Conservation (phyloP, 2,888 invertebrate genomes). For the Stramonita haemastoma region DNA sequence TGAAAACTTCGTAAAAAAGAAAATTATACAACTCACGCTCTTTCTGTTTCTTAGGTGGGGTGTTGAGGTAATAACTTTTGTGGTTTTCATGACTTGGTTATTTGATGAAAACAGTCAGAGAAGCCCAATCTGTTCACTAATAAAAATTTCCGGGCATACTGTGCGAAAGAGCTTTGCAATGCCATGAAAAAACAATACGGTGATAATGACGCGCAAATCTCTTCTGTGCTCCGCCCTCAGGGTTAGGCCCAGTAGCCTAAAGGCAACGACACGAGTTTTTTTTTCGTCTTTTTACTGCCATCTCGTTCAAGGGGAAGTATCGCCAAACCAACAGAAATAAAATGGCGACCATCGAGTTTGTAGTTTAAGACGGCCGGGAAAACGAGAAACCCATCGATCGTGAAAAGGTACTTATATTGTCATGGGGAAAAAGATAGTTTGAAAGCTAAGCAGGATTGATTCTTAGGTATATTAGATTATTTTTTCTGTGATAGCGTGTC, state of each 20-base stretch:
- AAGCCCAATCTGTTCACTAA: slow-evolving; percentile 44
- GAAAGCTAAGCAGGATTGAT: too few species aligned
- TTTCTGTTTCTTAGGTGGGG: slow-evolving; percentile 64
- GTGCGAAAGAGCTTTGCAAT: slow-evolving; percentile 21
- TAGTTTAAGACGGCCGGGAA: slow-evolving; percentile 70
- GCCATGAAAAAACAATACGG: background rate
- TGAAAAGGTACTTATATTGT: slow-evolving; percentile 74
- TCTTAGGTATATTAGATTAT: too few species aligned
- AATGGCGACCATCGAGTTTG: slow-evolving; percentile 67
- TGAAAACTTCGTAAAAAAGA: too few species aligned
- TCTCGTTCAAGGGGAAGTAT: slow-evolving; percentile 17
- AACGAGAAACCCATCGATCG: slow-evolving; percentile 78
- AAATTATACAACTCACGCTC: slow-evolving; percentile 53
- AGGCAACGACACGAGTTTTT: slow-evolving; percentile 9
- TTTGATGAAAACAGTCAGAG: slow-evolving; percentile 52
- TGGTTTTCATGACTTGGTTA: slow-evolving; percentile 8
- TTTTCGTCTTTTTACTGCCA: background rate
- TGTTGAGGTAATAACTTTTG: slow-evolving; percentile 53
- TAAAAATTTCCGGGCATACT: slow-evolving; percentile 14
- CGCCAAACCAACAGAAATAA: slow-evolving; percentile 33
- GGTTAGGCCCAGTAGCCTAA: too few species aligned
- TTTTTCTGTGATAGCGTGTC: too few species aligned
- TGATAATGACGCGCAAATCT: background rate
- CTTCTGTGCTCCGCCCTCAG: background rate
- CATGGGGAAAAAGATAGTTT: too few species aligned